phyloP scores from a whole-genome alignment of 2,888 invertebrate genomes.

The Metalampra italica region DNA sequence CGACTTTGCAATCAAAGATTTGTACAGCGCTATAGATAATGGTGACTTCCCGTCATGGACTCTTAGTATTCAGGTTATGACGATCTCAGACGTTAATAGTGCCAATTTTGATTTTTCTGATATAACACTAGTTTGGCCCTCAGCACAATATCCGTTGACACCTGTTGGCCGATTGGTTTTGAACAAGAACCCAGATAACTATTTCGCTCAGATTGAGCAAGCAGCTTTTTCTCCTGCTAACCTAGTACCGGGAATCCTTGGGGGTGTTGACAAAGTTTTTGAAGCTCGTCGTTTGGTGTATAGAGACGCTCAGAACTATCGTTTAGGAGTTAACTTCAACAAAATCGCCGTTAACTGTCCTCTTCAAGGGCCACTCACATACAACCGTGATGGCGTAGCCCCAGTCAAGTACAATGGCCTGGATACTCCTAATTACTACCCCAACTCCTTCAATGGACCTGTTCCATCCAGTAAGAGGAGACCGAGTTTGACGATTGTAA shows the following conservation, averaged over 20 bases:
- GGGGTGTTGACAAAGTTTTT: too few species aligned
- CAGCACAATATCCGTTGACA: slow-evolving; percentile 63
- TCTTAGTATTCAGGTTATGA: slow-evolving; percentile 61
- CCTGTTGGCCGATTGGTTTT: slow-evolving; percentile 69
- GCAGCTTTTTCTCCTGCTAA: slow-evolving; percentile 56
- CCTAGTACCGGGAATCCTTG: slow-evolving; percentile 63
- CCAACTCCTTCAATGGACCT: slow-evolving; percentile 37
- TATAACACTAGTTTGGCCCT: slow-evolving; percentile 59
- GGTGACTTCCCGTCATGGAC: slow-evolving; percentile 74
- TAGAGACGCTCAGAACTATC: slow-evolving; percentile 73
- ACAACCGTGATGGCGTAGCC: slow-evolving; percentile 30
- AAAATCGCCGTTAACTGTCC: slow-evolving; percentile 33
- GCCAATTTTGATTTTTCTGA: slow-evolving; percentile 65
- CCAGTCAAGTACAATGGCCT: slow-evolving; percentile 27
- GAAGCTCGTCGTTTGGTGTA: slow-evolving; percentile 66
- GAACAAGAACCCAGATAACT: slow-evolving; percentile 67
- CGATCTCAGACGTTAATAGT: slow-evolving; percentile 46
- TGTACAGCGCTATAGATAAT: slow-evolving; percentile 89
- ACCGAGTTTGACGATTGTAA: slow-evolving; percentile 8
- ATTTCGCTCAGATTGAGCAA: slow-evolving; percentile 72
- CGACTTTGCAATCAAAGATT: slow-evolving; percentile 88
- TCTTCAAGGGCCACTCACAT: slow-evolving; percentile 19
- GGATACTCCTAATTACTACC: slow-evolving; percentile 35
- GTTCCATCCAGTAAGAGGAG: slow-evolving; percentile 29
- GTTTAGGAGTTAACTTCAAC: slow-evolving; percentile 33